A percentile compares a stretch with the other conserved stretches of the same genome.
Conservation (phyloP, 2,888 invertebrate genomes). For the Dicyrtomina minuta region DNA sequence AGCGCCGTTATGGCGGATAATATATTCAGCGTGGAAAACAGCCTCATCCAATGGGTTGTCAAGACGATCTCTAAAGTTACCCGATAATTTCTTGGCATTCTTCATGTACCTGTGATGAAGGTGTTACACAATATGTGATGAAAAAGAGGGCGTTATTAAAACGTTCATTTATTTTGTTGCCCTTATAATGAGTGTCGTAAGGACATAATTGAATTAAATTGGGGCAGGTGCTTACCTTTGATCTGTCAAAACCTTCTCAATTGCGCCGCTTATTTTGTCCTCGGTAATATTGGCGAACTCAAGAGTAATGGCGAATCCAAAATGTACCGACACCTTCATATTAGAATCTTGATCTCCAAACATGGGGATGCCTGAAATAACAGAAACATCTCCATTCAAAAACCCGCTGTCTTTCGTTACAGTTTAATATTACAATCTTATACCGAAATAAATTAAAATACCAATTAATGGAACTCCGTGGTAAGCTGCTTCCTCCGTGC, state of each 20-base stretch:
- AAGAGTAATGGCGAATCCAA: neutral
- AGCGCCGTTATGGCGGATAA: neutral
- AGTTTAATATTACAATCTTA: too few species aligned
- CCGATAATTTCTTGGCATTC: neutral
- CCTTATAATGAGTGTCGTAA: too few species aligned
- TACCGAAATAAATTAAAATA: too few species aligned
- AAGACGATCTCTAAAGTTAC: neutral
- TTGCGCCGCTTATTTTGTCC: too few species aligned
- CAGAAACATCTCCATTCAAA: neutral
- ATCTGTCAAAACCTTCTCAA: neutral
- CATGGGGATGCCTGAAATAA: neutral
- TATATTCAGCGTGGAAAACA: neutral
- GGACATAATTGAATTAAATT: too few species aligned
- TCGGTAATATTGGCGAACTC: too few species aligned
- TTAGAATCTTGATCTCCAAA: too few species aligned
- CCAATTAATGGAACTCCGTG: too few species aligned
- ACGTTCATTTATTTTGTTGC: too few species aligned
- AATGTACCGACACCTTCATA: too few species aligned
- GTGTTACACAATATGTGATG: too few species aligned
- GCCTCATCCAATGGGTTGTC: neutral
- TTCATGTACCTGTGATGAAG: neutral
- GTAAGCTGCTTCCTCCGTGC: neutral
- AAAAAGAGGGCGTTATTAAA: too few species aligned
- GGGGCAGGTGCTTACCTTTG: neutral
- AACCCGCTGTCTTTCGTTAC: neutral